A percentile compares a stretch with the other conserved stretches of the same genome.
These are phyloP conservation scores for Yponomeuta sedellus DNA, from an alignment of 2,888 invertebrate species.

Conservation along the genomic window DNA sequence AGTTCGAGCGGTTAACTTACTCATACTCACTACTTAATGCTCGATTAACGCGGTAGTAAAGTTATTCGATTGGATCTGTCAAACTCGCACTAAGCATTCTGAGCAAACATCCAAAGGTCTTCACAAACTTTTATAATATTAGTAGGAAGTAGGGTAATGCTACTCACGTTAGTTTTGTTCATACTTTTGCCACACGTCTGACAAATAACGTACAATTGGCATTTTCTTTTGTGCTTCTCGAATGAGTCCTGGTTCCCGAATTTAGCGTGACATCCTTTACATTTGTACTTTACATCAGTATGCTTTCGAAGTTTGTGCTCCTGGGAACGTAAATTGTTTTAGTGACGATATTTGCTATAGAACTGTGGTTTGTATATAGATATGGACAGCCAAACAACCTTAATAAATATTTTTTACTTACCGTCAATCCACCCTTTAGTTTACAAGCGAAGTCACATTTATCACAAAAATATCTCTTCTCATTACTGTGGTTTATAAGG, in stretches of 20 bases:
- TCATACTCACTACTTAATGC: too few species aligned
- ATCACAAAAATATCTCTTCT: neutral
- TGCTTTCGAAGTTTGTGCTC: neutral
- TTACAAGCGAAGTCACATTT: neutral
- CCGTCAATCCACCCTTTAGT: neutral
- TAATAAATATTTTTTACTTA: neutral
- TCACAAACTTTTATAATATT: too few species aligned
- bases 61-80: too few species aligned
- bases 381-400: too few species aligned
- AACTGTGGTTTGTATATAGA: too few species aligned
- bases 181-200: neutral
- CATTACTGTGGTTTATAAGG: neutral
- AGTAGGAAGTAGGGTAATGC: neutral
- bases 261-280: slow-evolving; percentile 3
- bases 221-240: neutral
- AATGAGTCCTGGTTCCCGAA: neutral
- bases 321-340: neutral
- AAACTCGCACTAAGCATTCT: too few species aligned
- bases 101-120: too few species aligned
- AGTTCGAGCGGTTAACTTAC: too few species aligned
- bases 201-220: neutral
- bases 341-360: too few species aligned
- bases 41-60: too few species aligned
- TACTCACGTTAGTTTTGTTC: neutral
- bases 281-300: neutral